These are phyloP conservation scores for Phycodurus eques DNA, from an alignment of 2,113 vertebrate genomes.

Conservation along the genomic window DNA sequence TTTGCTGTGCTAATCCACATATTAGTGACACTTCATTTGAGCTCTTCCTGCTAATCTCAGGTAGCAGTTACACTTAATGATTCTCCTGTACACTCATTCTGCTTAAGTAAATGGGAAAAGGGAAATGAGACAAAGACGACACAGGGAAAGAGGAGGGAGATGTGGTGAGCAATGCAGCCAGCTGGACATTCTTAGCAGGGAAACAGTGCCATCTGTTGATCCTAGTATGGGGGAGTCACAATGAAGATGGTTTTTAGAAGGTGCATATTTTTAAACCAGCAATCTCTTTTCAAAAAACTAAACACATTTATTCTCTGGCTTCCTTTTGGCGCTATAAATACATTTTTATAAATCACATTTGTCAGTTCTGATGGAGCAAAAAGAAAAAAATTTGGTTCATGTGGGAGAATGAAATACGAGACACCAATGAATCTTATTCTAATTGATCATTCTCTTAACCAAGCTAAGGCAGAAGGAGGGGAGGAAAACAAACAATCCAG, in stretches of 20 bases:
- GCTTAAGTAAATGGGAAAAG: slow-evolving; percentile 68
- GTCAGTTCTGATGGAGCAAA: slow-evolving; percentile 38
- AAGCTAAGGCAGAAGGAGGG: slow-evolving; percentile 48
- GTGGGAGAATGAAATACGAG: slow-evolving; percentile 60
- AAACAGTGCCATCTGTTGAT: slow-evolving; percentile 80
- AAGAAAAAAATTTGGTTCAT: slow-evolving; percentile 31
- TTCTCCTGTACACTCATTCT: slow-evolving; percentile 70
- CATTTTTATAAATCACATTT: slow-evolving; percentile 41
- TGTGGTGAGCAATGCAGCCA: background rate
- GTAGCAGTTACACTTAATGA: slow-evolving; percentile 78
- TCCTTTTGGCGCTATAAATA: slow-evolving; percentile 19
- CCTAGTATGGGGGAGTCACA: slow-evolving; percentile 13
- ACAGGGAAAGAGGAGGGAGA: background rate
- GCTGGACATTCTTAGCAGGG: slow-evolving; percentile 46
- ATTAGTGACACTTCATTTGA: slow-evolving; percentile 80
- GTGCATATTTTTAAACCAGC: slow-evolving; percentile 24
- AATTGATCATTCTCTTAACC: slow-evolving; percentile 70
- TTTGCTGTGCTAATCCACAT: slow-evolving; percentile 78
- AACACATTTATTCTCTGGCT: slow-evolving; percentile 42
- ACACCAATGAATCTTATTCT: slow-evolving; percentile 63
- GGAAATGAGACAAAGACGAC: slow-evolving; percentile 63
- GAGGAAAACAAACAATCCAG: slow-evolving; percentile 69
- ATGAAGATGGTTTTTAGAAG: slow-evolving; percentile 19
- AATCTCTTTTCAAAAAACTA: slow-evolving; percentile 11
- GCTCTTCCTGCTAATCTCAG: slow-evolving; percentile 73